Conservation (phyloP, 2,113 vertebrate species). For the Lophura nycthemera region DNA sequence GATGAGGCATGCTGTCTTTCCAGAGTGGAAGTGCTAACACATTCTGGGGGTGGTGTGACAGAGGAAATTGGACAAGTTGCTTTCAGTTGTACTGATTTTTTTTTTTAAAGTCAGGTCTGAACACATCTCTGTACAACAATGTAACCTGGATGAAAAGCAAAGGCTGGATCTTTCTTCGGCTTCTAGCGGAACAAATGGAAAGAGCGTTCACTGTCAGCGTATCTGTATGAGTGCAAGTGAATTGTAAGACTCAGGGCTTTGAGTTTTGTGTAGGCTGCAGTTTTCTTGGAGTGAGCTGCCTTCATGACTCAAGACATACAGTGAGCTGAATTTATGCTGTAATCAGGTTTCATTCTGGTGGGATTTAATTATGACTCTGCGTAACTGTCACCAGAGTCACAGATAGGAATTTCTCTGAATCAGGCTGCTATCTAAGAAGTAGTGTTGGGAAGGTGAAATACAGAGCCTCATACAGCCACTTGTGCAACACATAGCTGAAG, state of each 20-base stretch:
- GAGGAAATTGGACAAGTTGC: background rate
- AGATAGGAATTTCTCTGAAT: background rate
- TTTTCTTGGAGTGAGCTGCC: background rate
- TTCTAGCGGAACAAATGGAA: background rate
- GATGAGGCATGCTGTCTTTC: background rate
- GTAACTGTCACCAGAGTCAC: background rate
- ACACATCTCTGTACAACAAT: background rate
- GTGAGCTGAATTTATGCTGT: slow-evolving; percentile 1
- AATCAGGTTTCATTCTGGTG: background rate
- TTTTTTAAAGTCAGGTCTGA: background rate
- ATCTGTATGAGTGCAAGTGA: background rate
- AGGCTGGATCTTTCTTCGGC: background rate
- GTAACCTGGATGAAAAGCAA: background rate
- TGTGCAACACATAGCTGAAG: background rate
- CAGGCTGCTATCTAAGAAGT: background rate
- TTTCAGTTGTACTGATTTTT: background rate
- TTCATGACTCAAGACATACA: background rate
- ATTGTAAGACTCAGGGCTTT: background rate
- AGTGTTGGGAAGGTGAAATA: background rate
- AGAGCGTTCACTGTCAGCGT: background rate
- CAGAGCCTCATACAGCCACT: background rate
- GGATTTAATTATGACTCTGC: background rate
- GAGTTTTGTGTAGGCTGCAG: background rate
- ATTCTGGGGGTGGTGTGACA: background rate
- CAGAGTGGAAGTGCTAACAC: background rate